These are phyloP conservation scores for Pterobdella sp. DNA, from an alignment of 2,888 invertebrate species.

Conservation along the genomic window DNA sequence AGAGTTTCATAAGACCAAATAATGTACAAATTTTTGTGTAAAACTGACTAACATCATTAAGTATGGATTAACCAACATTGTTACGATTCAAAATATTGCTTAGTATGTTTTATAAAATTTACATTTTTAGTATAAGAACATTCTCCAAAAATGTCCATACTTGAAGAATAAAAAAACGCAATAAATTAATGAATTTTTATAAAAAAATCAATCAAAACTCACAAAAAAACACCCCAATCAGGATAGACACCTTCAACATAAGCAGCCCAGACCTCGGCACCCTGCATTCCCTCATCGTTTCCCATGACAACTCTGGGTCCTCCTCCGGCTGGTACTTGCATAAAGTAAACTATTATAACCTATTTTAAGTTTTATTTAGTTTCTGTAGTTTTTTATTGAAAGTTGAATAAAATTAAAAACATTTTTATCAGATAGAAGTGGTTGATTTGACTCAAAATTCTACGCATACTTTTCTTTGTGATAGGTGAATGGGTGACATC, in stretches of 20 bases:
- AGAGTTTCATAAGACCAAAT: no score
- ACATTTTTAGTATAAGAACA: no score
- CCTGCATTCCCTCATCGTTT: background rate
- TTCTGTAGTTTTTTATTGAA: background rate
- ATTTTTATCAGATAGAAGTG: background rate
- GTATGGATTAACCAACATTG: no score
- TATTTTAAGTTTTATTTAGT: background rate
- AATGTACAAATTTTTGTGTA: no score
- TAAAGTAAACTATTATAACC: background rate
- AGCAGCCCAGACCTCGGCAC: background rate
- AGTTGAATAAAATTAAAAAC: background rate
- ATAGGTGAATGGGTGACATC: background rate
- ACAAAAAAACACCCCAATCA: no score
- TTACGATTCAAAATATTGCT: no score
- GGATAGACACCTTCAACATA: background rate
- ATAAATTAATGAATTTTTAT: no score
- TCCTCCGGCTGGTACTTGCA: background rate
- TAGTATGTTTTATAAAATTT: no score
- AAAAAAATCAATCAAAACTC: no score
- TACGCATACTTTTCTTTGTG: background rate
- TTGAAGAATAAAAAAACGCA: no score
- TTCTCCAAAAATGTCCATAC: no score
- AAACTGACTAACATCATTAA: no score
- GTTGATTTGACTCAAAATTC: background rate
- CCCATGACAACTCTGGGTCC: background rate